A percentile compares a stretch with the other conserved stretches of the same genome.
Conservation (phyloP, 2,888 invertebrate genomes). For the Drosophila tanythrix region DNA sequence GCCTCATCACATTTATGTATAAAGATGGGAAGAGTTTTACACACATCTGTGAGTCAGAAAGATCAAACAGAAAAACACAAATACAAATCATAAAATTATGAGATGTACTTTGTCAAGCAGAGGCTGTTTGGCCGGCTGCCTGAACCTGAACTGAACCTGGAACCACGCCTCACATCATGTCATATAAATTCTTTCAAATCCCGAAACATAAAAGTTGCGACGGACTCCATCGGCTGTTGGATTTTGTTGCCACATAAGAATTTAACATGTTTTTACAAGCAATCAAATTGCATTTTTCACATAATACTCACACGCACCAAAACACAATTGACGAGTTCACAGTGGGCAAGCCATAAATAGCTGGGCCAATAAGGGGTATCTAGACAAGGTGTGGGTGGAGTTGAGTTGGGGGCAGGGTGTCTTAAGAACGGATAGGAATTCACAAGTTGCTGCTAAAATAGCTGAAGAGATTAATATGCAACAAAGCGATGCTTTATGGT, state of each 20-base stretch:
- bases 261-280: constrained; percentile 82
- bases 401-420: not conserved
- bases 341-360: constrained; percentile 53
- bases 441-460: constrained; percentile 72
- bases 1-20: constrained; percentile 28
- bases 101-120: constrained; percentile 2
- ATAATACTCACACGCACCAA: constrained; percentile 61
- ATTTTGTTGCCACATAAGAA: constrained; percentile 66
- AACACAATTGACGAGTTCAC: constrained; percentile 5
- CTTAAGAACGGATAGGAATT: constrained; percentile 39
- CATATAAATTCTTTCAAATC: constrained; percentile 71
- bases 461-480: constrained; percentile 49
- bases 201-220: constrained; percentile 61
- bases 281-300: constrained; percentile 84
- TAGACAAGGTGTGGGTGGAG: not conserved
- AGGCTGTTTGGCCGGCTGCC: not conserved
- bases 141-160: constrained; percentile 21
- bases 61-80: constrained; percentile 47
- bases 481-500: constrained; percentile 54
- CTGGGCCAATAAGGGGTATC: constrained; percentile 13
- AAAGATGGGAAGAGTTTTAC: constrained; percentile 28
- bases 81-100: constrained; percentile 58
- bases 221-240: constrained; percentile 24
- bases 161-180: constrained; percentile 55
- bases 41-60: constrained; percentile 38